phyloP scores from a whole-genome alignment of 1,140 invertebrate species.

The Psilanteris sp. region DNA sequence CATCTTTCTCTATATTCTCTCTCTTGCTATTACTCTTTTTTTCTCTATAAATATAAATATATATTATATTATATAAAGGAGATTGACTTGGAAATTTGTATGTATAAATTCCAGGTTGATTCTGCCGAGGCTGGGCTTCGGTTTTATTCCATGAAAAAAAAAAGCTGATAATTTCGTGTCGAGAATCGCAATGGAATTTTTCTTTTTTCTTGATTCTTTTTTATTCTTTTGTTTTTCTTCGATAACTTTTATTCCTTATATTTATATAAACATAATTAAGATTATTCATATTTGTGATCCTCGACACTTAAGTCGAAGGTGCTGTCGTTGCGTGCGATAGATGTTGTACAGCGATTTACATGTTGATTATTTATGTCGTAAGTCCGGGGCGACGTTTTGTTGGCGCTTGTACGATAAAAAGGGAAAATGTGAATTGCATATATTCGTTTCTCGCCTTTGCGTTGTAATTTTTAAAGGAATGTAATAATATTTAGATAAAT shows the following conservation, averaged over 20 bases:
- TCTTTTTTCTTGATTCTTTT: background rate
- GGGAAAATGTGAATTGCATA: conserved; percentile 7
- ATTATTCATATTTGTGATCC: background rate
- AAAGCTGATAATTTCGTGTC: background rate
- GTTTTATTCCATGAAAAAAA: background rate
- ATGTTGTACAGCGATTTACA: conserved; percentile 16
- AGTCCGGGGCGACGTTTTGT: conserved; percentile 8
- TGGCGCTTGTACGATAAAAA: conserved; percentile 15
- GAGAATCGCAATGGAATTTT: background rate
- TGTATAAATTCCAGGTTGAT: too few relatives aligned
- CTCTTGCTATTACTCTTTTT: too few relatives aligned
- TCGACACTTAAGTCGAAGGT: conserved; percentile 1
- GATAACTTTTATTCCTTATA: too few relatives aligned
- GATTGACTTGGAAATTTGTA: too few relatives aligned
- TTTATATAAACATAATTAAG: too few relatives aligned
- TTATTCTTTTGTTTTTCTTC: too few relatives aligned
- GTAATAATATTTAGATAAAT: conserved; percentile 46
- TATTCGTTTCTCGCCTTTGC: conserved; percentile 31
- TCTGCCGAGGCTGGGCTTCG: conserved; percentile 23
- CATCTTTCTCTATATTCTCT: too few relatives aligned
- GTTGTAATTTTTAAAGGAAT: conserved; percentile 30
- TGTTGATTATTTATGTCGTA: conserved; percentile 26
- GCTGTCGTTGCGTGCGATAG: background rate
- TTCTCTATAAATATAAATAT: too few relatives aligned
- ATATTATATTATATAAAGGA: too few relatives aligned